These are phyloP conservation scores for Ascaphus truei DNA, from an alignment of 2,113 vertebrate genomes.

Conservation along the genomic window DNA sequence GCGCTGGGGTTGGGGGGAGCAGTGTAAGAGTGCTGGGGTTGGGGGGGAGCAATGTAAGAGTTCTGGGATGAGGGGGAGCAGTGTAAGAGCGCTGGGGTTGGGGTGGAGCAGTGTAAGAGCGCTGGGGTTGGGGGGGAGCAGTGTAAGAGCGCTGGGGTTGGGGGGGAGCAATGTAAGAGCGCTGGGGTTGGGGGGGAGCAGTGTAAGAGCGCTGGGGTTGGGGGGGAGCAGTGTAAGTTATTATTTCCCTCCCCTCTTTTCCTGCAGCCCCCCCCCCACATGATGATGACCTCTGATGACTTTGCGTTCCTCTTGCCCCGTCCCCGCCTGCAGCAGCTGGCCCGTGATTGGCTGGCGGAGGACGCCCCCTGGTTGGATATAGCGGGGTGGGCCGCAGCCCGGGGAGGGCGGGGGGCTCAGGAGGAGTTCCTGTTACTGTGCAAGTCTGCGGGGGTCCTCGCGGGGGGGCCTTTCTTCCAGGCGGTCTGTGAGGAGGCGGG, in stretches of 20 bases:
- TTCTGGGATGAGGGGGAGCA: no score
- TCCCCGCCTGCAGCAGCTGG: slow-evolving; percentile 53
- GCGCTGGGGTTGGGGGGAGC: no score
- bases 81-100: no score
- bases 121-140: no score
- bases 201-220: no score
- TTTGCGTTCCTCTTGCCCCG: neutral
- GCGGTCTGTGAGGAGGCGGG: slow-evolving; percentile 67
- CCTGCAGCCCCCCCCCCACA: neutral
- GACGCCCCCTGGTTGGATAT: slow-evolving; percentile 72
- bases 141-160: no score
- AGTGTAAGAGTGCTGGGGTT: no score
- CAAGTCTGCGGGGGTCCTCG: slow-evolving; percentile 68
- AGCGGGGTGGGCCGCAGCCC: slow-evolving; percentile 56
- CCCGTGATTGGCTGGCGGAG: slow-evolving; percentile 70
- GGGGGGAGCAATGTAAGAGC: no score
- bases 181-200: no score
- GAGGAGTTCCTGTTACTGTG: slow-evolving; percentile 57
- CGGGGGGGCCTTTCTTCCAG: slow-evolving; percentile 74
- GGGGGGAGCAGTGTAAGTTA: no score
- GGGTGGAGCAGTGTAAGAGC: no score
- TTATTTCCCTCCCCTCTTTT: neutral
- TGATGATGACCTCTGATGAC: neutral
- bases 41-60: no score
- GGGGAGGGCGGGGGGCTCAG: slow-evolving; percentile 45